phyloP scores from a whole-genome alignment of 2,888 invertebrate species.

The Cataglyphis albicans region DNA sequence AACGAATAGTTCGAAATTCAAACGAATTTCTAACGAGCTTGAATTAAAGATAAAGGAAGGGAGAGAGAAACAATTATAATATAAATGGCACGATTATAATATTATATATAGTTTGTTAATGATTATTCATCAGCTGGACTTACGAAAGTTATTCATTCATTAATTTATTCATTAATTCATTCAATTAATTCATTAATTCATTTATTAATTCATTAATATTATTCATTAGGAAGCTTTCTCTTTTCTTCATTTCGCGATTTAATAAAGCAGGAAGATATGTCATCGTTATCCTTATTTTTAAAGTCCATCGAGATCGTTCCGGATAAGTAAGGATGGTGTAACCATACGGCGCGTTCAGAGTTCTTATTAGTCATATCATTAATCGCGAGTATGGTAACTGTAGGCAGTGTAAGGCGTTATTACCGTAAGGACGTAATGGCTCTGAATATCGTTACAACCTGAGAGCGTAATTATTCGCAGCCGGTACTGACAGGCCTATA shows the following conservation, averaged over 20 bases:
- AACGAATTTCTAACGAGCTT: neutral
- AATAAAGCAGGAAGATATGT: slow-evolving; percentile 3
- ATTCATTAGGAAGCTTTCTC: neutral
- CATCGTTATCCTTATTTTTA: neutral
- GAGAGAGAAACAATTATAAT: neutral
- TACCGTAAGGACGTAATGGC: slow-evolving; percentile 26
- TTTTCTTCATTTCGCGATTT: slow-evolving; percentile 9
- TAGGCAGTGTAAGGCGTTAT: slow-evolving; percentile 3
- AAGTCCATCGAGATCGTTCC: neutral
- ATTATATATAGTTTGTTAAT: slow-evolving; percentile 18
- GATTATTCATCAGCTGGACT: neutral
- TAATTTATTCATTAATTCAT: too few species aligned
- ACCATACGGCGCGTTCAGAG: neutral
- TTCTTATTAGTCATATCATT: slow-evolving; percentile 11
- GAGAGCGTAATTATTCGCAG: slow-evolving; percentile 49
- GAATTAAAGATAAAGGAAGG: neutral
- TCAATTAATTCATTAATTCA: too few species aligned
- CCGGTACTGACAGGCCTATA: slow-evolving; percentile 9
- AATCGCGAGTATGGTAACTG: neutral
- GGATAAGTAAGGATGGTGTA: slow-evolving; percentile 6
- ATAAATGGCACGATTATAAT: slow-evolving; percentile 9
- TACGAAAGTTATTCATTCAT: slow-evolving; percentile 10
- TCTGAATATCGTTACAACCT: slow-evolving; percentile 50
- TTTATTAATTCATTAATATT: too few species aligned
- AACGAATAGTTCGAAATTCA: neutral